Conservation (phyloP, 2,113 vertebrate genomes). For the Platanista minor region DNA sequence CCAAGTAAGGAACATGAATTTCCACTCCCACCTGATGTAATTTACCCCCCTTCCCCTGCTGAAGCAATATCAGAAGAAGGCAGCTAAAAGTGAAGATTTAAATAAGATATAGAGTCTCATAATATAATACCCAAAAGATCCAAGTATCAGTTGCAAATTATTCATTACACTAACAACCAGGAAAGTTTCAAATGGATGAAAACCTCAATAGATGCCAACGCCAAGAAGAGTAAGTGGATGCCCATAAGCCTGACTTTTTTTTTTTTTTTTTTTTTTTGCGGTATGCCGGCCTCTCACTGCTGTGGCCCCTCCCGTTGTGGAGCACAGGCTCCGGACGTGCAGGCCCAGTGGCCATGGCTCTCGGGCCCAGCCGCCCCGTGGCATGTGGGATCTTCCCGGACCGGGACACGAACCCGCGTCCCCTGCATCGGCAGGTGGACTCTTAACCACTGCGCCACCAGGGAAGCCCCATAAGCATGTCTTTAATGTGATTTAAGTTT, state of each 20-base stretch:
- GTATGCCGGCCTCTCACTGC: too few species aligned
- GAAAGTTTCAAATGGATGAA: neutral
- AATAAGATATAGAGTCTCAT: neutral
- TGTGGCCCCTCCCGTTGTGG: too few species aligned
- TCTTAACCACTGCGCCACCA: too few species aligned
- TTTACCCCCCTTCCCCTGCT: neutral
- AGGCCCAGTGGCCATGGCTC: too few species aligned
- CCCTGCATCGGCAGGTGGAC: too few species aligned
- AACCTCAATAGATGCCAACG: fast-evolving
- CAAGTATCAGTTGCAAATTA: neutral
- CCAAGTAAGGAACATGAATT: neutral
- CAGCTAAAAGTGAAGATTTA: neutral
- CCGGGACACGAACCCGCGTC: too few species aligned
- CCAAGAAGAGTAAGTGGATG: neutral
- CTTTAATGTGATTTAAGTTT: neutral
- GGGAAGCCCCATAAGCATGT: fast-evolving
- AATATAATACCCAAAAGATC: neutral
- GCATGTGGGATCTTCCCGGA: too few species aligned
- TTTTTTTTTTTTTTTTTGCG: too few species aligned
- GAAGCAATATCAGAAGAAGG: neutral
- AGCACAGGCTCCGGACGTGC: too few species aligned
- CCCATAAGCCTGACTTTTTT: too few species aligned
- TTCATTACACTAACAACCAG: neutral
- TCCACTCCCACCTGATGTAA: neutral
- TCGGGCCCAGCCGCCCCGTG: too few species aligned